phyloP scores from a whole-genome alignment of 2,113 vertebrate species.

The Columba livia region DNA sequence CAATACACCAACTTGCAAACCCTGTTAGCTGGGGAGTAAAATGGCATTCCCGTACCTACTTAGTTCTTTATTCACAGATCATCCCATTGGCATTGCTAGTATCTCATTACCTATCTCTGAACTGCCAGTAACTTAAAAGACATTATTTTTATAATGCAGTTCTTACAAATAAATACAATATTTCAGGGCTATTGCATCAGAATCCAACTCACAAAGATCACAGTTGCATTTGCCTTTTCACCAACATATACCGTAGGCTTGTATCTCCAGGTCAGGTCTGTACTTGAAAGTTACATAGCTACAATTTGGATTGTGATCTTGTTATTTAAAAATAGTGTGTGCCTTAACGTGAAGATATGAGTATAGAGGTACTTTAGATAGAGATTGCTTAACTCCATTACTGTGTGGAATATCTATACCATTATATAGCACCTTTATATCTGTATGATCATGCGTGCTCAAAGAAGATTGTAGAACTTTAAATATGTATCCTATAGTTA shows the following conservation, averaged over 20 bases:
- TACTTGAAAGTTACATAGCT: background rate
- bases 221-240: background rate
- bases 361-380: background rate
- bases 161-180: background rate
- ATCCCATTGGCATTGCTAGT: rapidly evolving
- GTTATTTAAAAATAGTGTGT: background rate
- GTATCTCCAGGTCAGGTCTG: background rate
- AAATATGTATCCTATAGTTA: background rate
- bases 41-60: background rate
- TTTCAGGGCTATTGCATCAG: background rate
- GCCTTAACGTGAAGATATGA: background rate
- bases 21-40: background rate
- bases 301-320: background rate
- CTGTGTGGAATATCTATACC: background rate
- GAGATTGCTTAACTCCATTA: background rate
- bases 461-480: background rate
- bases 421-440: background rate
- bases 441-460: background rate
- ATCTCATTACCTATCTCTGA: background rate
- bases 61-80: background rate
- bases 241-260: background rate
- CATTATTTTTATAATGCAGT: background rate
- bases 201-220: background rate
- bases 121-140: background rate
- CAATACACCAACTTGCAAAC: background rate